A percentile compares a stretch with the other conserved stretches of the same genome.
These are phyloP conservation scores for Geotria australis DNA, from an alignment of 2,797 vertebrate species.

Conservation along the genomic window DNA sequence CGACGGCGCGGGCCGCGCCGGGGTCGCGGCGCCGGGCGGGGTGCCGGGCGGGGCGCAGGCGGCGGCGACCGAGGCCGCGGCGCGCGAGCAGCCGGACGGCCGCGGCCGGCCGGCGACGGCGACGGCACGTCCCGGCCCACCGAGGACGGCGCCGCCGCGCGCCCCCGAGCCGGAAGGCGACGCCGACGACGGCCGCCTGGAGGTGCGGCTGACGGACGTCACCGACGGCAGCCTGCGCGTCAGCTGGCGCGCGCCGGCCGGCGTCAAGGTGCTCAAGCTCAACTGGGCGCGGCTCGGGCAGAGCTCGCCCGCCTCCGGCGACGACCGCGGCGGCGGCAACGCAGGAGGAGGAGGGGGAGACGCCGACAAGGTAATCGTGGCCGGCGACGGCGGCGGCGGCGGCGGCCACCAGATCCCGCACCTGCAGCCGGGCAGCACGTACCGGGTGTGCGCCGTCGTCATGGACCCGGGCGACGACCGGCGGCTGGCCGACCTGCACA, in stretches of 20 bases:
- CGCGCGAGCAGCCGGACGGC: constrained; percentile 8
- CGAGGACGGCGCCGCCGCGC: constrained; percentile 23
- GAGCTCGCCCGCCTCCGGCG: constrained; percentile 25
- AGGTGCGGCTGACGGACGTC: constrained; percentile 35
- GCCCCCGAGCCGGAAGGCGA: constrained; percentile 8
- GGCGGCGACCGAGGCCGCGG: constrained; percentile 7
- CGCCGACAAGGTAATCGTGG: constrained; percentile 13
- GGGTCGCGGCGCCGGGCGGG: constrained; percentile 4
- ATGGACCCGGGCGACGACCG: constrained; percentile 25
- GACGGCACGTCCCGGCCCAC: constrained; percentile 10
- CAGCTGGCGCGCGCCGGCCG: constrained; percentile 39
- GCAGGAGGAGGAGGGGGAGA: no score
- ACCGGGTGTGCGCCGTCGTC: constrained; percentile 65
- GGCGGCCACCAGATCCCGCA: constrained; percentile 20
- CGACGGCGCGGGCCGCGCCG: constrained; percentile 43
- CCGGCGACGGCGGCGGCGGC: constrained; percentile 22
- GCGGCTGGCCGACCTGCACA: constrained; percentile 44
- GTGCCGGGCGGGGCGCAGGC: constrained; percentile 4
- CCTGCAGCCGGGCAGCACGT: constrained; percentile 46
- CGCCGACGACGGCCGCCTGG: constrained; percentile 14
- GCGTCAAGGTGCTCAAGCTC: background rate
- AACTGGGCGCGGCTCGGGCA: background rate
- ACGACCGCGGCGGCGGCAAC: constrained; percentile 65
- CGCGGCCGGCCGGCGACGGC: background rate
- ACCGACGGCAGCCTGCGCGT: constrained; percentile 50